These are phyloP conservation scores for Montipora foliosa DNA, from an alignment of 64 coral and sea anemone species.

Conservation along the genomic window DNA sequence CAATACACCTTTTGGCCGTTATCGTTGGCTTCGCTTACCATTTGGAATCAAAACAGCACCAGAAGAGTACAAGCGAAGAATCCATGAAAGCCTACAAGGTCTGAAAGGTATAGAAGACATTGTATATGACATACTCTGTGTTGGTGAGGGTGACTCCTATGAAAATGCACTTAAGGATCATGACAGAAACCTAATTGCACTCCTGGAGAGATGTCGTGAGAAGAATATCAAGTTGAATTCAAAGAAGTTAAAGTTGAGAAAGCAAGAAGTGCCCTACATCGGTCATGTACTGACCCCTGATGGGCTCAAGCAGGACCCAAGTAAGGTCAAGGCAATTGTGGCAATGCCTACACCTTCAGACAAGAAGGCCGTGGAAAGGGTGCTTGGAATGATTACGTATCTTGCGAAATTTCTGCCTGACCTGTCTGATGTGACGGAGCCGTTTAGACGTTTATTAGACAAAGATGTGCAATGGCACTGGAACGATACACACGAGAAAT, in stretches of 20 bases:
- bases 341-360: too few relatives aligned
- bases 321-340: too few relatives aligned
- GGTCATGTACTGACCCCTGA: too few relatives aligned
- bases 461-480: too few relatives aligned
- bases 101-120: conserved; percentile 27
- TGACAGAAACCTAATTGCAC: neutral
- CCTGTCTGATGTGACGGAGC: too few relatives aligned
- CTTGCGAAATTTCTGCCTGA: too few relatives aligned
- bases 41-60: conserved; percentile 29
- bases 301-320: too few relatives aligned
- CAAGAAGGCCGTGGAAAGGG: too few relatives aligned
- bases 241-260: conserved; percentile 9
- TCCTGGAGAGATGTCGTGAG: conserved; percentile 12
- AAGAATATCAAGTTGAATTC: neutral
- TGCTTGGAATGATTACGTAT: too few relatives aligned
- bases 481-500: too few relatives aligned
- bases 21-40: conserved; percentile 29
- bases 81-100: neutral
- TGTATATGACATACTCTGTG: conserved; percentile 13
- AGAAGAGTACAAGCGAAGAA: neutral
- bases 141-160: neutral
- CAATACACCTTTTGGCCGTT: conserved; percentile 33
- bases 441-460: too few relatives aligned
- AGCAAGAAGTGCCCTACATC: neutral
- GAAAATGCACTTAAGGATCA: conserved; percentile 27